Percentiles rank a stretch among this genome's conserved stretches.
Evolutionary conservation across 2,113 vertebrate genomes (phyloP).

Genomic region (Phylloscopus whistleri): DNA sequence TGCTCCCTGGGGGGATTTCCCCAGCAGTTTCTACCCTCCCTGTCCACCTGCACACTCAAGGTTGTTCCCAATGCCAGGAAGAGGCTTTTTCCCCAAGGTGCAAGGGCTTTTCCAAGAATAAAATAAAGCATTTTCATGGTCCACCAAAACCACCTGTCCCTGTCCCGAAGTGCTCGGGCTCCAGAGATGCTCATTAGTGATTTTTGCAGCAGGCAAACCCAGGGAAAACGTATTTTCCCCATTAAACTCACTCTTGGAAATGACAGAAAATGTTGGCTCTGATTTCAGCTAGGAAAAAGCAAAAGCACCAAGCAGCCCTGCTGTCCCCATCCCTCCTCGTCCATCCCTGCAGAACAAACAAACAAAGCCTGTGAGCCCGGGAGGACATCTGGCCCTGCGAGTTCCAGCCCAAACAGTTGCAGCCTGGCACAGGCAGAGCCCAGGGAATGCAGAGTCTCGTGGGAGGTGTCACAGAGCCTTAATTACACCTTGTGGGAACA

Average conservation of each 20-base stretch:
- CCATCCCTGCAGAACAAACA: neutral
- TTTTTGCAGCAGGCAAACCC: neutral
- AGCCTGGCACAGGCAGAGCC: neutral
- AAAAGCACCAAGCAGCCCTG: neutral
- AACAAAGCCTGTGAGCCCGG: neutral
- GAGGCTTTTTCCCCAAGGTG: accelerated
- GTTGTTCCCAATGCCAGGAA: neutral
- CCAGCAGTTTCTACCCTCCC: neutral
- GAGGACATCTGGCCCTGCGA: neutral
- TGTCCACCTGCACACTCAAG: neutral
- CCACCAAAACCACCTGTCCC: neutral
- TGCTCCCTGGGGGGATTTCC: accelerated
- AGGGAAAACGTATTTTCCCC: neutral
- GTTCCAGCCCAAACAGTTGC: neutral
- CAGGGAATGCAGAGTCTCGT: neutral
- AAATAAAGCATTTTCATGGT: neutral
- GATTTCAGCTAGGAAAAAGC: neutral
- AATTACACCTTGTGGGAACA: neutral
- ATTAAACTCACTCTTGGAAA: neutral
- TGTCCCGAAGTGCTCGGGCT: neutral
- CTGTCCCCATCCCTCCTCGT: neutral
- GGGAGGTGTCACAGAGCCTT: neutral
- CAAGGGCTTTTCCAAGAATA: neutral
- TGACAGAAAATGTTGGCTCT: accelerated
- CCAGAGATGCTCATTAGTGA: neutral